Evolutionary conservation across 2,888 invertebrate species (phyloP).

Genomic region (Yponomeuta plumbellus): DNA sequence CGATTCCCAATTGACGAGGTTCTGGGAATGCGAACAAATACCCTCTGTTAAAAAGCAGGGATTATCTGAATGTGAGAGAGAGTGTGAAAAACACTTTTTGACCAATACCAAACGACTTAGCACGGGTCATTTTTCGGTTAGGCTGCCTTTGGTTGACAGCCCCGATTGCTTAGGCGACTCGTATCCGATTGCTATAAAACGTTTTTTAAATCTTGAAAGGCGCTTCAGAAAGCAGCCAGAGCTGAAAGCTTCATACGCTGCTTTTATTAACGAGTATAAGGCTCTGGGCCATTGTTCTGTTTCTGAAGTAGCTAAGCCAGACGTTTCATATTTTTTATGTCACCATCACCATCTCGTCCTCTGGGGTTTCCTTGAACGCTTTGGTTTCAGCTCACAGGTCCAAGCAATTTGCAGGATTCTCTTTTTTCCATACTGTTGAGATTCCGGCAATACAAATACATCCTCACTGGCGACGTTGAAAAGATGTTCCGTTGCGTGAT

Average conservation of each 20-base stretch:
- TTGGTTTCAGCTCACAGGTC: slow-evolving; percentile 17
- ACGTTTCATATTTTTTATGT: slow-evolving; percentile 25
- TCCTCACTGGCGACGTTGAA: too few species aligned
- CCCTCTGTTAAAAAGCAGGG: neutral
- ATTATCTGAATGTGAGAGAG: neutral
- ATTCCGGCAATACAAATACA: slow-evolving; percentile 14
- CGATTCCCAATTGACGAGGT: too few species aligned
- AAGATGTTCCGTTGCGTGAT: too few species aligned
- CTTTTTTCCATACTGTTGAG: slow-evolving; percentile 14
- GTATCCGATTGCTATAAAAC: slow-evolving; percentile 1
- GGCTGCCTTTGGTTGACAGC: too few species aligned
- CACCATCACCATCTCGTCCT: slow-evolving; percentile 28
- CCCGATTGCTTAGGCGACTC: slow-evolving; percentile 5
- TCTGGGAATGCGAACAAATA: neutral
- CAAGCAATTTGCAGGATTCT: slow-evolving; percentile 16
- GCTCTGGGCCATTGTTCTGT: too few species aligned
- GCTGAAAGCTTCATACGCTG: too few species aligned
- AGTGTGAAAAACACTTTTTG: neutral
- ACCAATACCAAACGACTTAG: neutral
- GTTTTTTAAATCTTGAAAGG: neutral
- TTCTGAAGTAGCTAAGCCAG: too few species aligned
- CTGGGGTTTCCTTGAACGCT: slow-evolving; percentile 22
- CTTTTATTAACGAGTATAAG: too few species aligned
- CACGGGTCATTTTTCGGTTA: slow-evolving; percentile 2
- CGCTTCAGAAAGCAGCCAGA: slow-evolving; percentile 1